Percentiles rank a stretch among this genome's conserved stretches.
phyloP scores from a whole-genome alignment of 2,113 vertebrate genomes.

The Naja naja region DNA sequence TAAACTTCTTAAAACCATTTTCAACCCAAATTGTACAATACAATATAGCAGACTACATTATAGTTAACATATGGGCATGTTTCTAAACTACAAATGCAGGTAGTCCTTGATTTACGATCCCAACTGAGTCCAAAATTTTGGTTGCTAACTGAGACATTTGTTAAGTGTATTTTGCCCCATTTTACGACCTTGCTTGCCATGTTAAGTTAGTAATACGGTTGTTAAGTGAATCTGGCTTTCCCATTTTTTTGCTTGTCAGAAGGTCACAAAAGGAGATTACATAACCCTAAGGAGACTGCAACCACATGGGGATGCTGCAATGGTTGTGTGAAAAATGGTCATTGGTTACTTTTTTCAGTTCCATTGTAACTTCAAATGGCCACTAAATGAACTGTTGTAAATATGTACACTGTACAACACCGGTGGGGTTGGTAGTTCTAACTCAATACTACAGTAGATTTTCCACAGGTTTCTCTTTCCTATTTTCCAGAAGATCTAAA shows the following conservation, averaged over 20 bases:
- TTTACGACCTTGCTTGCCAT: not conserved
- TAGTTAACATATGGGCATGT: not conserved
- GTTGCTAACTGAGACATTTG: not conserved
- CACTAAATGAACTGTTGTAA: not conserved
- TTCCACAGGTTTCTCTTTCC: not conserved
- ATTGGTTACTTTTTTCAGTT: not conserved
- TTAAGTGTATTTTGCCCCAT: not conserved
- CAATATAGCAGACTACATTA: not conserved
- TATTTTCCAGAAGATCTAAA: not conserved
- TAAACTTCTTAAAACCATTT: not conserved
- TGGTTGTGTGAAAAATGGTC: not conserved
- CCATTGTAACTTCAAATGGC: not conserved
- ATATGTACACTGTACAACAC: not conserved
- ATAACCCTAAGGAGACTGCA: not conserved
- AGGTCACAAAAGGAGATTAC: not conserved
- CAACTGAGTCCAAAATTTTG: not conserved
- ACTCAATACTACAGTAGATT: not conserved
- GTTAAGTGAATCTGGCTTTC: not conserved
- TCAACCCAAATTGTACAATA: not conserved
- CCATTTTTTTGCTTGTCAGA: not conserved
- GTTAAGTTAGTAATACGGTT: not conserved
- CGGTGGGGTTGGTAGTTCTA: not conserved
- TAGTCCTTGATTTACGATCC: not conserved
- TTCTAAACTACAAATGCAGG: not conserved
- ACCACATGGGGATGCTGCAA: not conserved